Evolutionary conservation across 2,797 vertebrate species (phyloP).

Genomic region (Tarsius wallacei): DNA sequence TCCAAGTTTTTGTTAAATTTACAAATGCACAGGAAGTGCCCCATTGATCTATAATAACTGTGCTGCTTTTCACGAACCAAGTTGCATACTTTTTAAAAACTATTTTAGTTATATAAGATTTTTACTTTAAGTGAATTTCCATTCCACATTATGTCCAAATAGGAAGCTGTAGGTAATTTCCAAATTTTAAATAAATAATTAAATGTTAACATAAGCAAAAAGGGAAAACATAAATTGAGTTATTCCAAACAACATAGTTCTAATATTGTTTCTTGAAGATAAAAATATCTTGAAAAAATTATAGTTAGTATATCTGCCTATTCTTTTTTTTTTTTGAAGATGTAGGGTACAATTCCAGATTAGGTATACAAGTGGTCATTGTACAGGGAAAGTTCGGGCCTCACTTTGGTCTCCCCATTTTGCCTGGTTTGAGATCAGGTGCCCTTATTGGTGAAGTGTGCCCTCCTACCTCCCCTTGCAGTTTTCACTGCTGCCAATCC

Average conservation of each 20-base stretch:
- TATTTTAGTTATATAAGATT: slow-evolving; percentile 25
- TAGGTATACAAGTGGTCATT: no score
- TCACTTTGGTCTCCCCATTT: no score
- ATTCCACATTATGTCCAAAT: slow-evolving; percentile 56
- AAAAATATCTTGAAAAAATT: slow-evolving; percentile 59
- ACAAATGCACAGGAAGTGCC: background rate
- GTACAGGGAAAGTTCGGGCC: no score
- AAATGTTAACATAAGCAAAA: slow-evolving; percentile 14
- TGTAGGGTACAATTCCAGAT: no score
- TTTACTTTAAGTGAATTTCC: slow-evolving; percentile 56
- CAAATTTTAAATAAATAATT: slow-evolving; percentile 66
- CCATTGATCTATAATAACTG: background rate
- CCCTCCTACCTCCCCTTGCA: no score
- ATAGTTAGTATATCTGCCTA: slow-evolving; percentile 24
- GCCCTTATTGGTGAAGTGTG: no score
- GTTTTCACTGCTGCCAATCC: no score
- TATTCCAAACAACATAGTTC: background rate
- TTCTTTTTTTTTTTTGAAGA: background rate
- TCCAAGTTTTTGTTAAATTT: slow-evolving; percentile 27
- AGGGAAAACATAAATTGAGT: background rate
- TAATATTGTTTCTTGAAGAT: slow-evolving; percentile 37
- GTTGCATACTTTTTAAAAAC: background rate
- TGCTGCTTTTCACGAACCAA: background rate
- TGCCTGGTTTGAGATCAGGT: no score
- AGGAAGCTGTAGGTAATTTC: background rate